Conservation (phyloP, 1,140 invertebrate genomes). For the Trachymyrmex septentrionalis region DNA sequence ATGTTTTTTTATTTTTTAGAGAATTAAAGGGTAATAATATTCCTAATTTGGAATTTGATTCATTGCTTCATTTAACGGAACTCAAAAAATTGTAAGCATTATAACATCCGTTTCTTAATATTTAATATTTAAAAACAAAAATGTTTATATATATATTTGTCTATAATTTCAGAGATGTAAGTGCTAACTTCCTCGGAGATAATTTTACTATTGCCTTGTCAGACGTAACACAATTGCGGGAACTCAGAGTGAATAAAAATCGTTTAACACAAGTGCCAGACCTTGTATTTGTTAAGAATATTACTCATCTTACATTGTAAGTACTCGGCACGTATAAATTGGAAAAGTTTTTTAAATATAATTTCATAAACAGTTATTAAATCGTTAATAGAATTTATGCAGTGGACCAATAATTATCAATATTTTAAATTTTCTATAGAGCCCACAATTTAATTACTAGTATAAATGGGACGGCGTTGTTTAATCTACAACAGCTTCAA, state of each 20-base stretch:
- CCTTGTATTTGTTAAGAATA: constrained; percentile 76
- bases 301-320: constrained; percentile 83
- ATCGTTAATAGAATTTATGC: not conserved
- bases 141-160: not conserved
- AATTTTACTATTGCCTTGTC: constrained; percentile 82
- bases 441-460: constrained; percentile 89
- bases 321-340: constrained; percentile 61
- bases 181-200: constrained; percentile 82
- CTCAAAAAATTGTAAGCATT: constrained; percentile 81
- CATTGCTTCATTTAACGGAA: constrained; percentile 78
- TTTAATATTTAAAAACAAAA: constrained; percentile 11
- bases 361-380: not conserved
- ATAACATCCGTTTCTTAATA: not conserved
- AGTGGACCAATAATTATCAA: not conserved
- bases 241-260: constrained; percentile 83
- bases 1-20: constrained; percentile 62
- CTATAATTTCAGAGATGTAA: constrained; percentile 81
- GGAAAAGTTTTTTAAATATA: not conserved
- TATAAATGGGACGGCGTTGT: constrained; percentile 88
- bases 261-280: constrained; percentile 81
- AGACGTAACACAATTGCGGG: constrained; percentile 84
- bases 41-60: constrained; percentile 78
- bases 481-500: constrained; percentile 88
- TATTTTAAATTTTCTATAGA: constrained; percentile 71
- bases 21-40: constrained; percentile 82